Evolutionary conservation across 2,113 vertebrate genomes (phyloP), one percentile per base, ranked within the genome.

Genomic region (Hystrix brachyura): DNA sequence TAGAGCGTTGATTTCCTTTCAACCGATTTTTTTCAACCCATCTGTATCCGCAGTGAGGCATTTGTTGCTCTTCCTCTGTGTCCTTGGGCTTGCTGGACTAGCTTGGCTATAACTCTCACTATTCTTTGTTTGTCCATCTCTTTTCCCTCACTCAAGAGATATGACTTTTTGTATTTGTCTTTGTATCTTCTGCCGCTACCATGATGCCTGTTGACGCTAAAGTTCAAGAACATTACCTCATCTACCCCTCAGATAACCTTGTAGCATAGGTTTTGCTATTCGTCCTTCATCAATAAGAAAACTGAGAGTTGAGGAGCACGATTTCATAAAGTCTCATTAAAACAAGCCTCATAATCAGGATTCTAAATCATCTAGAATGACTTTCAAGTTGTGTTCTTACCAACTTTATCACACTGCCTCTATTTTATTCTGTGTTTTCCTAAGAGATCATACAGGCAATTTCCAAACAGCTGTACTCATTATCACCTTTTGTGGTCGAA

Each of bases 351-450:
- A 48, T 27, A 55, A 80, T 29, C 53, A 65, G 83, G 91, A 95
- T 80, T 46, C 87, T 71, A 95, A 91, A 64, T 62, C 64, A 82
- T 7, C 69, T 53, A 86, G 51, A 53, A 60, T 90, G 85, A 88
- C 18, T 91, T 48, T 46, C 21, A 87, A 72, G 25, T 65, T 92
- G 46, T 67, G 14, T 51, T 78, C 10, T 88, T 84, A 65, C 7
- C 38, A 92, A 62, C 14, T 81, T 93, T 64, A n/a, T 95, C 83
- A 62, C 43, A 84, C 32, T 74, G 59, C 3, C 51, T 81, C 83
- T 69, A 23, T 60, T 86, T 96, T 79, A 29, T 89, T 95, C 65
- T 93, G 79, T 80, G 19, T 72, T 59, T 94, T 95, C 43, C 92
- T 90, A 67, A 93, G 48, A 90, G 55, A 74, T 87, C 18, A 59